These are phyloP conservation scores for Antigone vipio DNA, from an alignment of 2,113 vertebrate species.

Conservation along the genomic window DNA sequence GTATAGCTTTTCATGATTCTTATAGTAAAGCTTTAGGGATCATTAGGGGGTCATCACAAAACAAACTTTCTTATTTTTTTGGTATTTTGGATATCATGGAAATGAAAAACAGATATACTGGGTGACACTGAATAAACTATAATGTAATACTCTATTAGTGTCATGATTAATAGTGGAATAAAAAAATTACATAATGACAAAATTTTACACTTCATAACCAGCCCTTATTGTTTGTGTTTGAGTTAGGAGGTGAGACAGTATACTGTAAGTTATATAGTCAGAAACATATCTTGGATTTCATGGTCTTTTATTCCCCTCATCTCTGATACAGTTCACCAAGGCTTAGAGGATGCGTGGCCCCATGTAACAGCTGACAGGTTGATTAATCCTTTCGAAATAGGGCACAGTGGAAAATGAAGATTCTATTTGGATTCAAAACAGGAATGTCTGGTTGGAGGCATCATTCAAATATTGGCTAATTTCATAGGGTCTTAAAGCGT, in stretches of 20 bases:
- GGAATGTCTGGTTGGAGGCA: neutral
- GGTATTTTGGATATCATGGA: neutral
- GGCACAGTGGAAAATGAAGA: neutral
- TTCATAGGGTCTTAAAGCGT: neutral
- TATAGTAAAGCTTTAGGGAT: neutral
- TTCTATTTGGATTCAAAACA: neutral
- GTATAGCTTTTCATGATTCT: neutral
- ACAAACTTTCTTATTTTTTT: neutral
- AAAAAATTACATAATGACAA: neutral
- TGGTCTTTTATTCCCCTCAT: neutral
- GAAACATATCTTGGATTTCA: neutral
- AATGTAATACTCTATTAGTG: neutral
- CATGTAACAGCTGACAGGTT: neutral
- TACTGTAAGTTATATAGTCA: neutral
- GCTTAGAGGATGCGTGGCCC: neutral
- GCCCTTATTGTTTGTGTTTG: neutral
- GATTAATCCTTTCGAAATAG: neutral
- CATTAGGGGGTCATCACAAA: neutral
- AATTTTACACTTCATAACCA: neutral
- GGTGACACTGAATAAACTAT: neutral
- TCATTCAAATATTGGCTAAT: neutral
- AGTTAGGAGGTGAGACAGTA: neutral
- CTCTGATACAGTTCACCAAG: neutral
- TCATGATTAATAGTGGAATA: neutral
- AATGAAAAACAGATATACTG: neutral